These are phyloP conservation scores for Sceloporus undulatus DNA, from an alignment of 2,113 vertebrate species.

Conservation along the genomic window DNA sequence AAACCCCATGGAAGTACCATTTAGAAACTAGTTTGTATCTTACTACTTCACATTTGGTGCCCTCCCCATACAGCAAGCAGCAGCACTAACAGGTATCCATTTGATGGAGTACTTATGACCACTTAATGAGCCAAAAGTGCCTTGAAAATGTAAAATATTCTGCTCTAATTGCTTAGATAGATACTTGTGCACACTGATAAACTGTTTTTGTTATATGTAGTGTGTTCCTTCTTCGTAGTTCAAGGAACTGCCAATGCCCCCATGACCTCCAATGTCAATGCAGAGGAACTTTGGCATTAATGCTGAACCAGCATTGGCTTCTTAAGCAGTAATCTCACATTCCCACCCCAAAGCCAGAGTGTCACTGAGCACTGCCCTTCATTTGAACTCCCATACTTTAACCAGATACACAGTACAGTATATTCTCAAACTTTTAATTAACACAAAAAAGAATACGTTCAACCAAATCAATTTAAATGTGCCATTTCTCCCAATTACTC, in stretches of 20 bases:
- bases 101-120: background rate
- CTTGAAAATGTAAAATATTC: constrained; percentile 18
- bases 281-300: constrained; percentile 34
- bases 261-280: constrained; percentile 16
- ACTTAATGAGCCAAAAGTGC: background rate
- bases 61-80: background rate
- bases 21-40: constrained; percentile 10
- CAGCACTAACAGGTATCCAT: background rate
- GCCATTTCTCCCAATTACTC: constrained; percentile 64
- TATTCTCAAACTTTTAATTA: constrained; percentile 68
- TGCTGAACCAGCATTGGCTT: background rate
- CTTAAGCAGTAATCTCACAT: constrained; percentile 34
- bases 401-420: constrained; percentile 24
- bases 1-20: rapidly evolving
- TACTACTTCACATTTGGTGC: background rate
- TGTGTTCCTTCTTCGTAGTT: constrained; percentile 5
- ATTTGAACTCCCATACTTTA: constrained; percentile 40
- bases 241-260: constrained; percentile 4
- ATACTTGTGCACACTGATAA: background rate
- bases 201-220: background rate
- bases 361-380: constrained; percentile 8
- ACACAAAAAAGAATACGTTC: constrained; percentile 41
- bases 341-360: constrained; percentile 25
- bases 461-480: constrained; percentile 66
- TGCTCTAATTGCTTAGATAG: background rate